Evolutionary conservation across 1,140 invertebrate species (phyloP).

Genomic region (Heliconius hewitsoni): DNA sequence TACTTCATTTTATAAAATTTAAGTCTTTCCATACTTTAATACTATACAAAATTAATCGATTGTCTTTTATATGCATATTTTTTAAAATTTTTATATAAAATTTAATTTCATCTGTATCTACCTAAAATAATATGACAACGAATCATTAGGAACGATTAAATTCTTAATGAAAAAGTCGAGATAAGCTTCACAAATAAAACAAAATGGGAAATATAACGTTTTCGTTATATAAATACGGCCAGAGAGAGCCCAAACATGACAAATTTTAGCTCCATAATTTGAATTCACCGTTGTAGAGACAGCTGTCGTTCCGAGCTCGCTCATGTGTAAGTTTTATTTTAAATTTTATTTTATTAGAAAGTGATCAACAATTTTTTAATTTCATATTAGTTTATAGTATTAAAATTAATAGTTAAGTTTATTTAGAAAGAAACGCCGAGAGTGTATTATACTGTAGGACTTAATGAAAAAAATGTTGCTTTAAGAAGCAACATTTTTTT

Average conservation of each 20-base stretch:
- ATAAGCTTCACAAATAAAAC: slow-evolving; percentile 20
- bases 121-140: slow-evolving; percentile 1
- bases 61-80: too few relatives aligned
- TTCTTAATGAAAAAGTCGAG: slow-evolving; percentile 23
- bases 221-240: slow-evolving; percentile 36
- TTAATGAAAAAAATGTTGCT: too few relatives aligned
- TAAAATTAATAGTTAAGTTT: too few relatives aligned
- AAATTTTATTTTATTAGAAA: slow-evolving; percentile 30
- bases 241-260: slow-evolving; percentile 33
- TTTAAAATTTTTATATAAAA: too few relatives aligned
- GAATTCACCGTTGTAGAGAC: slow-evolving; percentile 57
- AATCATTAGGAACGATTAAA: slow-evolving; percentile 18
- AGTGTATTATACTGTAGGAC: too few relatives aligned
- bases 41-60: too few relatives aligned
- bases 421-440: too few relatives aligned
- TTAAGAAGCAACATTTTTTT: too few relatives aligned
- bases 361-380: background rate
- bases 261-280: slow-evolving; percentile 58
- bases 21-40: too few relatives aligned
- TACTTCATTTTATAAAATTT: too few relatives aligned
- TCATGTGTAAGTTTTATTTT: slow-evolving; percentile 45
- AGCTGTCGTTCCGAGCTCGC: slow-evolving; percentile 52
- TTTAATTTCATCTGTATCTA: background rate
- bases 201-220: slow-evolving; percentile 29
- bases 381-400: background rate